phyloP scores from a whole-genome alignment of 2,888 invertebrate species.

The Drosophila austrosaltans region DNA sequence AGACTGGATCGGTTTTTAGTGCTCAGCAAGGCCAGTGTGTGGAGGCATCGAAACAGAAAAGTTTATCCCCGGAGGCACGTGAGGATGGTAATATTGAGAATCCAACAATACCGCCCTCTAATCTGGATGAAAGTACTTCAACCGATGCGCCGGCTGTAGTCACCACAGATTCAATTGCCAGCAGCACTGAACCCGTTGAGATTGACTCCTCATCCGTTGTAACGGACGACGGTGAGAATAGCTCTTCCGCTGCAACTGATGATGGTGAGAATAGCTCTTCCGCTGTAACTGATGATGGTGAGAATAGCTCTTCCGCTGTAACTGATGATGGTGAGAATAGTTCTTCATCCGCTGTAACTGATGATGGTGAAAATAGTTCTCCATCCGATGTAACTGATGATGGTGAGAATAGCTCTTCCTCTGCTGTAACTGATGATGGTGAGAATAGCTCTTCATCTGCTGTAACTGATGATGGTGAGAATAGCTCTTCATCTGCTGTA shows the following conservation, averaged over 20 bases:
- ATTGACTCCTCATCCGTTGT: background rate
- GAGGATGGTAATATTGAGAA: conserved; percentile 62
- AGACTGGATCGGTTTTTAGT: conserved; percentile 52
- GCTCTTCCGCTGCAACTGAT: background rate
- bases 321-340: background rate
- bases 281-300: conserved; percentile 17
- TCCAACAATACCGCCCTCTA: conserved; percentile 56
- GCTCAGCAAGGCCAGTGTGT: conserved; percentile 49
- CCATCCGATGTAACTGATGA: background rate
- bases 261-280: background rate
- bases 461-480: background rate
- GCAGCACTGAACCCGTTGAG: background rate
- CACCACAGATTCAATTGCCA: too few species aligned
- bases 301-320: conserved; percentile 12
- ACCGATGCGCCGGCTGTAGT: background rate
- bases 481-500: background rate
- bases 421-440: background rate
- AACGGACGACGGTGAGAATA: background rate
- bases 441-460: background rate
- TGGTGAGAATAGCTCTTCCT: background rate
- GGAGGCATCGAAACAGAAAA: background rate
- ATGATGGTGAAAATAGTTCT: background rate
- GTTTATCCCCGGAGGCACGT: conserved; percentile 10
- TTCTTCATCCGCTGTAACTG: background rate
- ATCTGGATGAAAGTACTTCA: conserved; percentile 34